These are phyloP conservation scores for Nestor notabilis DNA, from an alignment of 2,113 vertebrate species.

Conservation along the genomic window DNA sequence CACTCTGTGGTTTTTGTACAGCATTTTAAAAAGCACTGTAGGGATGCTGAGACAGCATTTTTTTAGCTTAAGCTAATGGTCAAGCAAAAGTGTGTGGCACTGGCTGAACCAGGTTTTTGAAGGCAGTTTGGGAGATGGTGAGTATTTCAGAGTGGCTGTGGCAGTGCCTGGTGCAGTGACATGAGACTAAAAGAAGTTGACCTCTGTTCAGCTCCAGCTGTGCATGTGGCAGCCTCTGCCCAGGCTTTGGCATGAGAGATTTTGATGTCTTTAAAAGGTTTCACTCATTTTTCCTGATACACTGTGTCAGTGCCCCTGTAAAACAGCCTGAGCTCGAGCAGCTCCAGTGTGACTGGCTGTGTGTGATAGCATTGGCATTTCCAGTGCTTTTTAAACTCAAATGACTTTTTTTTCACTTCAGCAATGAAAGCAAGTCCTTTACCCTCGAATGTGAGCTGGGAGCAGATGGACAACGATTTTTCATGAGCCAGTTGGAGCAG, in stretches of 20 bases:
- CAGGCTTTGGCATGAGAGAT: rapidly evolving
- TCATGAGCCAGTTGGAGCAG: not conserved
- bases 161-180: not conserved
- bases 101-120: not conserved
- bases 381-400: not conserved
- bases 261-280: not conserved
- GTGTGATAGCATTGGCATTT: not conserved
- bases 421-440: not conserved
- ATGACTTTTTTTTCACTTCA: not conserved
- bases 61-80: not conserved
- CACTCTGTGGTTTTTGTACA: not conserved
- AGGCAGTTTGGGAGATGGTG: not conserved
- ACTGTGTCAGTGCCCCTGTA: not conserved
- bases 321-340: not conserved
- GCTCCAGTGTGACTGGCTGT: not conserved
- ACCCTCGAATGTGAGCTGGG: not conserved
- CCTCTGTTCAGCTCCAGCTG: rapidly evolving
- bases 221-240: not conserved
- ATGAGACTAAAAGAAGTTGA: not conserved
- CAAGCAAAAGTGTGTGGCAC: not conserved
- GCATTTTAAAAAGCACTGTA: not conserved
- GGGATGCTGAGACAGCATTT: not conserved
- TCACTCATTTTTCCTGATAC: not conserved
- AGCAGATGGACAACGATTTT: constrained; percentile 15
- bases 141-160: not conserved